Base-by-base conservation (phyloP, 92 coral and sea anemone genomes). In the Bergia sp. region DNA sequence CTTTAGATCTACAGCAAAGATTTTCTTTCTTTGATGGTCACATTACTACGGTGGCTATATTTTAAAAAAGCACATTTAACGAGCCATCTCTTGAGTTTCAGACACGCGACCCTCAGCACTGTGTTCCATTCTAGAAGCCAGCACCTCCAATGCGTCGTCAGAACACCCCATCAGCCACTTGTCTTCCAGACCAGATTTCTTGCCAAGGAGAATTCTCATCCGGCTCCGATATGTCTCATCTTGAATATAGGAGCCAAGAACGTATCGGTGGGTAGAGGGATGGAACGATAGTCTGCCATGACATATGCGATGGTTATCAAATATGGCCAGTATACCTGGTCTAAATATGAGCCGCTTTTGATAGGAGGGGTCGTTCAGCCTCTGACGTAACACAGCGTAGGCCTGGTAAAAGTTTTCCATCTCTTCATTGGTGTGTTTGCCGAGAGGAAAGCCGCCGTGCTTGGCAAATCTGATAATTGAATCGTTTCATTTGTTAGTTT, bases 111-210 rank as follows among this genome's bases (percentile, higher is more conserved):
- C 64, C n/a, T 41, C 77, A 7, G 53, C 89, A 20, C 38, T 76
- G 21, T 76, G 10, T 44, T 76, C 75, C 73, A 37, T 64, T n/a
- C 82, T 75, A 9, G 83, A 86, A 37, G 93, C 88, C 20, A 91
- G 88, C 41, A 91, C 81, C 47, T 91, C 92, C 43, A 91, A 55
- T 13, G 90, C 89, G 55, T 91, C 77, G 37, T 89, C 86, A 37
- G 93, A 82, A 50, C 93, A 91, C 37, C 91, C 93, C 61, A 80
- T 64, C 55, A 91, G 77, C 93, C 93, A 91, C 88, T 91, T 91
- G 44, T 49, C 80, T 13, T 91, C 93, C 49, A 91, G 82, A 47
- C 87, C 86, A 47, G 93, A 67, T 86, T 84, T 91, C 55, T 85
- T 73, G 15, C 93, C 92, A 47, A 36, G 41, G 11, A 91, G 81